Conservation (phyloP, 2,888 invertebrate genomes). For the Phragmatobia fuliginosa region DNA sequence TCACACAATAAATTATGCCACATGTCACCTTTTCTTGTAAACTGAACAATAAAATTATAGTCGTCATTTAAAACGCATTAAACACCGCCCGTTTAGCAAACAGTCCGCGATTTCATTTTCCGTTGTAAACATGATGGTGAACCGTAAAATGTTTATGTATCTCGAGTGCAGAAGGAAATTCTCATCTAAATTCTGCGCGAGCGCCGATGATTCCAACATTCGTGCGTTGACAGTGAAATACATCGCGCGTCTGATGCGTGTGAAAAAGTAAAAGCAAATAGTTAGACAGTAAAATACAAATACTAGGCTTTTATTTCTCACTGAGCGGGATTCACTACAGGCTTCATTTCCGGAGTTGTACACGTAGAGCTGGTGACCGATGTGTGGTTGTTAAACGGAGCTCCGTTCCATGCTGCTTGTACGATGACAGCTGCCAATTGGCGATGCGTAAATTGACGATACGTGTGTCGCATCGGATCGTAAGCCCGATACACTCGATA, state of each 20-base stretch:
- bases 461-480: slow-evolving; percentile 76
- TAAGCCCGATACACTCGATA: slow-evolving; percentile 66
- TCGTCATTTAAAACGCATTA: slow-evolving; percentile 73
- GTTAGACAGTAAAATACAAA: slow-evolving; percentile 30
- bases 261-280: slow-evolving; percentile 79
- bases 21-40: slow-evolving; percentile 37
- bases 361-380: slow-evolving; percentile 3
- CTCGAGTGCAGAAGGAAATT: slow-evolving; percentile 79
- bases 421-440: slow-evolving; percentile 50
- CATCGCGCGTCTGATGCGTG: slow-evolving; percentile 78
- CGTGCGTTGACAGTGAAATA: slow-evolving; percentile 78
- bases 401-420: slow-evolving; percentile 28
- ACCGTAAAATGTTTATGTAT: slow-evolving; percentile 82
- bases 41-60: slow-evolving; percentile 60
- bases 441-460: slow-evolving; percentile 72
- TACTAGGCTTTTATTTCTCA: slow-evolving; percentile 28
- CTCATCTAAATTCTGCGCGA: slow-evolving; percentile 82
- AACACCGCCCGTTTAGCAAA: slow-evolving; percentile 70
- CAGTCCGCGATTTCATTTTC: slow-evolving; percentile 76
- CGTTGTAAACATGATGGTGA: slow-evolving; percentile 81
- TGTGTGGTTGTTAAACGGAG: slow-evolving; percentile 21
- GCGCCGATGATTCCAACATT: slow-evolving; percentile 79
- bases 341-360: slow-evolving; percentile 7
- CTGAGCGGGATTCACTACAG: slow-evolving; percentile 27
- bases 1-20: slow-evolving; percentile 44